Conservation (phyloP, 2,797 vertebrate species). For the Gephyroberyx darwinii region DNA sequence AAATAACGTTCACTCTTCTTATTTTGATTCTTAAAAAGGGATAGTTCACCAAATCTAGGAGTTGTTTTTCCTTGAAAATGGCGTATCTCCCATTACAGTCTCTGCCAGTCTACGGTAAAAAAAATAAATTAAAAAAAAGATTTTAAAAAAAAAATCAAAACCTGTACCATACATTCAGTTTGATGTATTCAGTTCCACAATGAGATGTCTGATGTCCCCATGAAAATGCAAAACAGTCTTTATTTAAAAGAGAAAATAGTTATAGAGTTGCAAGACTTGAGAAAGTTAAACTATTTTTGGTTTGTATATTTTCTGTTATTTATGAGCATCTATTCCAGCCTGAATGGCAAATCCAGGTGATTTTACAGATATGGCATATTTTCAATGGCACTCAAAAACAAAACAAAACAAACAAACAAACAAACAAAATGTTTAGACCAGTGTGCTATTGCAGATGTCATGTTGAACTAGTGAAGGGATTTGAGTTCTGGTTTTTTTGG, state of each 20-base stretch:
- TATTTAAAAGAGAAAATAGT: constrained; percentile 38
- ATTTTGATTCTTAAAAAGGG: constrained; percentile 42
- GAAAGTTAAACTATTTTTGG: constrained; percentile 64
- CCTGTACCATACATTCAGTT: constrained; percentile 40
- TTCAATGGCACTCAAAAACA: constrained; percentile 68
- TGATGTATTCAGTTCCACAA: constrained; percentile 36
- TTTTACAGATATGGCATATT: constrained; percentile 75
- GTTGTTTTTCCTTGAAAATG: constrained; percentile 15
- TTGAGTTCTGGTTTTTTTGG: constrained; percentile 51
- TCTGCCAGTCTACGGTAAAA: neutral
- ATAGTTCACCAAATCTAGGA: constrained; percentile 34
- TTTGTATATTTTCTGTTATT: constrained; percentile 71
- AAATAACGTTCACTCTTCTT: constrained; percentile 20
- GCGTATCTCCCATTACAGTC: constrained; percentile 25
- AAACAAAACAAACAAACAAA: constrained; percentile 36
- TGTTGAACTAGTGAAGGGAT: constrained; percentile 49
- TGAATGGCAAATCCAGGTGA: constrained; percentile 65
- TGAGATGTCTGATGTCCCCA: constrained; percentile 53
- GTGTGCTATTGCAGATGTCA: constrained; percentile 58
- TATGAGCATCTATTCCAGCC: constrained; percentile 63
- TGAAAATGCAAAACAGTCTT: constrained; percentile 60
- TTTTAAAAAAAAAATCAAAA: neutral
- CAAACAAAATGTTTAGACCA: constrained; percentile 27
- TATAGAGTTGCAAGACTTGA: constrained; percentile 44
- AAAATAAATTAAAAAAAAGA: too few relatives aligned